Base-by-base conservation (phyloP, 2,888 invertebrate genomes). In the Stenchaetothrips biformis region DNA sequence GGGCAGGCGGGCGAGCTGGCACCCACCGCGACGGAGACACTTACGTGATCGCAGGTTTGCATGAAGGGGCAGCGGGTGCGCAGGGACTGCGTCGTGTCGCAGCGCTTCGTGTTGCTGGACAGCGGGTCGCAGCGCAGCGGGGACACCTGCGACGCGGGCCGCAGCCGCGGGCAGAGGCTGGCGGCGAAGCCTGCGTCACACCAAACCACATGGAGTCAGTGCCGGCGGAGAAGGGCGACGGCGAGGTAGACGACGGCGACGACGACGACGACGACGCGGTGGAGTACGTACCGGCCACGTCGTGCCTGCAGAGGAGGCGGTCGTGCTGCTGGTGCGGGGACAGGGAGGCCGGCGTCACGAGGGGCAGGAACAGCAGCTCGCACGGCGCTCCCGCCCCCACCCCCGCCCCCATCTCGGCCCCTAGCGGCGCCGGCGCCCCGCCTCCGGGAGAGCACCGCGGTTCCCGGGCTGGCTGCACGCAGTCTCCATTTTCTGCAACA, bases 361-460 rank as follows among this genome's bases (percentile, higher is more conserved):
- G 84, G 0, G 89, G 89, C 37, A 89, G 85, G 83, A 89, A 89
- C 84, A 88, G 87, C 82, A 89, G 86, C 84, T 88, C 88, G 83
- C 89, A 89, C 47, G 67, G 67, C 21, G 67, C 67, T 0, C 67
- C 67, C 67, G 7, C 67, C 67, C 21, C 67, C 67, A 9, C 67
- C 67, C 7, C 67, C 25, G 59, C 59, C 59, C 59, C 59, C 18
- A 53, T 13, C 16, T 53, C 53, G 53, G 53, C 53, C 4, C 53
- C 53, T 13, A 37, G 37, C 37, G 37, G 37, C 37, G 37, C 37
- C 37, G 37, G 37, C 37, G 37, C 37, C 37, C 53, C 53, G 53
- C 9, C 25, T 25, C 67, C 67, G 67, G 67, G 84, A 82, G 86
- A 84, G 85, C 89, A 89, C 83, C 88, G 85, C 82, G 86, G 86